phyloP scores from a whole-genome alignment of 92 coral and sea anemone species.

The Montipora capitata region DNA sequence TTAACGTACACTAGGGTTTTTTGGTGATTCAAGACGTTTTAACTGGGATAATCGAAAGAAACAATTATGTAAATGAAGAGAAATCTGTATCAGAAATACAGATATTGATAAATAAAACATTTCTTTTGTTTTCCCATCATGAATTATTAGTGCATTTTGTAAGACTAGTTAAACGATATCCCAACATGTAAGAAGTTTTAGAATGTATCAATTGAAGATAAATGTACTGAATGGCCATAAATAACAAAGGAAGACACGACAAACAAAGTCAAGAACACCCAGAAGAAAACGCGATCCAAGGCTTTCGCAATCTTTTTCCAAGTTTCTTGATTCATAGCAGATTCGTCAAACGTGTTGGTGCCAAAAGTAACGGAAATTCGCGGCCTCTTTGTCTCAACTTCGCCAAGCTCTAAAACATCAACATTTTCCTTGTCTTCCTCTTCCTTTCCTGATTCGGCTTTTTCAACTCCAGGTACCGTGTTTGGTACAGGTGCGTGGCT shows the following conservation, averaged over 20 bases:
- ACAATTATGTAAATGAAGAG: no score
- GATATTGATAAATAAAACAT: no score
- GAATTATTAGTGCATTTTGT: no score
- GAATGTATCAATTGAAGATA: neutral
- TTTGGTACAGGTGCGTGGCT: neutral
- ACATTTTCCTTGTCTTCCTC: neutral
- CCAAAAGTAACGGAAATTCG: conserved; percentile 22
- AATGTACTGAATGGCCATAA: conserved; percentile 29
- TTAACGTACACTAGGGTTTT: no score
- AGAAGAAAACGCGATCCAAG: conserved; percentile 80
- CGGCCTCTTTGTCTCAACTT: neutral
- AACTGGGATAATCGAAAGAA: no score
- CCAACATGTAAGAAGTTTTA: no score
- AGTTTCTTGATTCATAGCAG: conserved; percentile 35
- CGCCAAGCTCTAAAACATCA: conserved; percentile 7
- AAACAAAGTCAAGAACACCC: conserved; percentile 58
- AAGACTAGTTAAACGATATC: no score
- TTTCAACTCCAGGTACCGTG: neutral
- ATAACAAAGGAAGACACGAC: neutral
- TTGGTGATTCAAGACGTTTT: no score
- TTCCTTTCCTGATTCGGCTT: neutral
- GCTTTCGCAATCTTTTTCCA: conserved; percentile 67
- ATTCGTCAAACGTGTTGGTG: conserved; percentile 32
- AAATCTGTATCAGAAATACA: no score
- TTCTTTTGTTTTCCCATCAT: no score